Evolutionary conservation across 1,140 invertebrate genomes (phyloP), one percentile per base, ranked within the genome.

Genomic region (Schlechtendalia chinensis): DNA sequence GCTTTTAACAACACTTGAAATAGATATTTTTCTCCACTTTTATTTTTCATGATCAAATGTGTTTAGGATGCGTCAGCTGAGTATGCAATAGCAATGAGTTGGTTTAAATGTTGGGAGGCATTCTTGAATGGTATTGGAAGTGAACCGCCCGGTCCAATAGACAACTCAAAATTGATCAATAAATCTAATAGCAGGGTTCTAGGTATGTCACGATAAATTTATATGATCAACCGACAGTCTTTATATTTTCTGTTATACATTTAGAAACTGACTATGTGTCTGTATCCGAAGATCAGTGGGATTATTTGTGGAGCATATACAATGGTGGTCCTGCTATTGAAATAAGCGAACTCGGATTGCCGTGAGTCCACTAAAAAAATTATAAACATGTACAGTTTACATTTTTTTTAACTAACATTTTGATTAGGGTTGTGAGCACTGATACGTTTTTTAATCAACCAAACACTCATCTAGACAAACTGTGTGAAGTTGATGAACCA

Each of bases 71-170:
- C 87, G 50, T 89, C 91, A 1, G 5, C 54, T 12, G 90, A 94
- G 50, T 95, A 93, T 88, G 93, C 92, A 6, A 89, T 97, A 32
- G 93, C 93, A 61, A 95, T 94, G 90, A 89, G 89, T 39, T 98
- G 96, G 96, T 92, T 96, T 85, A 89, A 92, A 17, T 90, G 92
- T 81, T 98, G 96, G 96, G 94, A 97, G 85, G 91, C 90, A 63
- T 98, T 96, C 87, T 93, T 95, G 11, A 88, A 91, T 58, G 91
- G 91, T 79, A 91, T 91, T 84, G 90, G 91, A 32, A 87, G 88
- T 83, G 93, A 93, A 80, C 91, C 93, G 53, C 94, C 94, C 17
- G 94, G 94, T 67, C 92, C 93, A 12, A 94, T 97, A 58, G 94
- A 96, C 85, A 97, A 97, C 85, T 89, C 88, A 32, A 89, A 89